Evolutionary conservation across 2,888 invertebrate genomes (phyloP), one percentile per base, ranked within the genome.

Genomic region (Eupithecia pulchellata): DNA sequence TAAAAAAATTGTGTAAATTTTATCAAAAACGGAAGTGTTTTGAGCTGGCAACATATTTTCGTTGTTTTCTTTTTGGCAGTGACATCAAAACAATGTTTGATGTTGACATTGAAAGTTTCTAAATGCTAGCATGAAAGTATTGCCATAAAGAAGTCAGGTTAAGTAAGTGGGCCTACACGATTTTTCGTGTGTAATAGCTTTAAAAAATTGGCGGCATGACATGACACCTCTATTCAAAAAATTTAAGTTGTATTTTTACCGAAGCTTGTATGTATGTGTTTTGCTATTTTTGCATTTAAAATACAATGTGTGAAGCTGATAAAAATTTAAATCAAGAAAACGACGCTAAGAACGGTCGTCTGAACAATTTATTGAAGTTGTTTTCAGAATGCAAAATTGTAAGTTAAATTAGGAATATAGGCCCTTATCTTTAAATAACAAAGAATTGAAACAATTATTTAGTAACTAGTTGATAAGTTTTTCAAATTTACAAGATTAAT

Each of bases 361-460:
- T 92, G 47, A 87, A 92, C 84, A 87, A 82, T 74, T 81, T 92
- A 74, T 72, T 92, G 60, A 79, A 86, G 74, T 82, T 78, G 75
- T 85, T 91, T 67, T 78, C 92, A 2, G 89, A 86, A 77, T 92
- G 89, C 75, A 93, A 93, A 90, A 86, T 86, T 71, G 93, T 93
- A 80, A 84, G 86, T 75, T 75, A 13, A 3, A 11, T 39, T 0
- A 2, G 6, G 1, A 2, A 42, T 42, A 42, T n/a, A n/a, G n/a
- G n/a, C n/a, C n/a, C n/a, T n/a, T n/a, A n/a, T n/a, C n/a, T n/a
- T n/a, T n/a, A n/a, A n/a, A n/a, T n/a, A n/a, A n/a, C n/a, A n/a
- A n/a, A n/a, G n/a, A n/a, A n/a, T n/a, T n/a, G n/a, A n/a, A n/a
- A n/a, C n/a, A n/a, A n/a, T n/a, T n/a, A n/a, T n/a, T n/a, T n/a